Base-by-base conservation (phyloP, 2,797 vertebrate species). In the Channallabes apus region DNA sequence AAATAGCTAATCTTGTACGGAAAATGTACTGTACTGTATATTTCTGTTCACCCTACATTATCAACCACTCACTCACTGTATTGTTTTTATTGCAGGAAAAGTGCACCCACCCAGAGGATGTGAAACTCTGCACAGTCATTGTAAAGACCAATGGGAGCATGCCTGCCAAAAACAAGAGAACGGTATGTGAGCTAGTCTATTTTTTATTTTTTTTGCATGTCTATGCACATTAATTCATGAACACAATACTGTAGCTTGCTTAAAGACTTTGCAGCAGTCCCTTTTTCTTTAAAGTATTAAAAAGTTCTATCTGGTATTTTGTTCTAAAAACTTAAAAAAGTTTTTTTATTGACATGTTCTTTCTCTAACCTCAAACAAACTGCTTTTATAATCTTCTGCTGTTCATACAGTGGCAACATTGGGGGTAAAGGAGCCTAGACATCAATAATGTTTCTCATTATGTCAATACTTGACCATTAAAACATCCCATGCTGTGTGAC, bases 111-210 rank as follows among this genome's bases (percentile, higher is more conserved):
- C 97, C 98, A 68, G 98, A 99, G 94, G 98, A 99, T 90, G 96
- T 98, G 93, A 97, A 96, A 94, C 94, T 99, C 93, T 99, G 98
- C 94, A 96, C 97, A 76, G 94, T 99, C 94, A 96, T 98, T 93
- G 96, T 97, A 91, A 99, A 99, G 95, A 96, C 97, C 94, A 99
- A 99, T 88, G 98, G 98, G 92, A 97, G 95, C 90, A 97, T 98
- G 93, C 96, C 97, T 91, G 94, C 95, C 94, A 97, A 97, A 93
- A 98, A 97, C 93, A 96, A 97, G 94, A 98, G 98, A 97, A 94
- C 96, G 96, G 98, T 99, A 94, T 81, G 89, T 90, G 22, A 29
- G n/a, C 41, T 85, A 62, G 20, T n/a, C 22, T 46, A 17, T 56
- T 32, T 75, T 56, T 32, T 75, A 51, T 17, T 9, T 24, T 56